phyloP scores from a whole-genome alignment of 2,888 invertebrate species.

The Chironomus riparius region DNA sequence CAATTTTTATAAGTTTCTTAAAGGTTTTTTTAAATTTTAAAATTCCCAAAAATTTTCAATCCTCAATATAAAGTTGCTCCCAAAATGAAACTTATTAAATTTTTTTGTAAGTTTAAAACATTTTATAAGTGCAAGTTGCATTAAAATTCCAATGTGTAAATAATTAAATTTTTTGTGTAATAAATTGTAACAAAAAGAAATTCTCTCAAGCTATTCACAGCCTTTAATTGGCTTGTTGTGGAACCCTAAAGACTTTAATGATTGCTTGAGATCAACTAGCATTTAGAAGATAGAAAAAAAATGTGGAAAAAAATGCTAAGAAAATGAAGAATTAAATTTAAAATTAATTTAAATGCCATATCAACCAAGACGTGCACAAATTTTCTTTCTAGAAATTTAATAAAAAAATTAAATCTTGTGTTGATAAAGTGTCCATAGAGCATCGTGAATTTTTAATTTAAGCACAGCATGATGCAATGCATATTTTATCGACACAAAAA shows the following conservation, averaged over 20 bases:
- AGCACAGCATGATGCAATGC: neutral
- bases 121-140: no score
- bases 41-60: no score
- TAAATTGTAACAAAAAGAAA: no score
- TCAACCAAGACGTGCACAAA: constrained; percentile 4
- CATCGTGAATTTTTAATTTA: neutral
- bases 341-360: neutral
- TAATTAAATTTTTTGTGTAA: no score
- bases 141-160: no score
- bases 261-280: neutral
- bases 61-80: no score
- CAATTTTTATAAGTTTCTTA: no score
- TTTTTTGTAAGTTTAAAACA: no score
- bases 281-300: neutral
- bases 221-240: no score
- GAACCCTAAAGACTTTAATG: neutral
- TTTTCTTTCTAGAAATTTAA: neutral
- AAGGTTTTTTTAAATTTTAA: no score
- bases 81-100: no score
- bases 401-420: neutral
- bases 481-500: neutral
- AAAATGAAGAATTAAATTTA: neutral
- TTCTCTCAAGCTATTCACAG: no score
- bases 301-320: neutral
- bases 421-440: neutral